These are phyloP conservation scores for Pogonomyrmex californicus DNA, from an alignment of 1,140 invertebrate species.

Conservation along the genomic window DNA sequence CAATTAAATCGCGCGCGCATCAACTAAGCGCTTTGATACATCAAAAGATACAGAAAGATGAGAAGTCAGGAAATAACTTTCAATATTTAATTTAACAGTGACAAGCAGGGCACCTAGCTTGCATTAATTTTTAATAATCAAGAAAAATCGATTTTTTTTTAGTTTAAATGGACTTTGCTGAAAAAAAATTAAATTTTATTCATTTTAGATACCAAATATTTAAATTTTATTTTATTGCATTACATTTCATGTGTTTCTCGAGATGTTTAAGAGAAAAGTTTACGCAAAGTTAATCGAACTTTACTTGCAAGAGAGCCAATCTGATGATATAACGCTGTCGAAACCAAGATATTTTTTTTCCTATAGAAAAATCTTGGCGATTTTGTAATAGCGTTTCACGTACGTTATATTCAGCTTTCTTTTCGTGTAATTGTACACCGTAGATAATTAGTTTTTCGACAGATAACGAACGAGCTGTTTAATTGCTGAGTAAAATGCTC, in stretches of 20 bases:
- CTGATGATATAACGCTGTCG: neutral
- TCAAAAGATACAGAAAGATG: neutral
- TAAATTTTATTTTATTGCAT: neutral
- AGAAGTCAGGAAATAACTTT: neutral
- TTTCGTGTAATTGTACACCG: conserved; percentile 29
- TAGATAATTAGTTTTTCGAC: conserved; percentile 50
- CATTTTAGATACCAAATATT: neutral
- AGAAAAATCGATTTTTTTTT: neutral
- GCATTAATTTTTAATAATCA: neutral
- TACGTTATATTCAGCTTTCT: neutral
- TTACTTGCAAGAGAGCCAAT: neutral
- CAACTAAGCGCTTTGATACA: neutral
- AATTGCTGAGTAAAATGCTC: conserved; percentile 46
- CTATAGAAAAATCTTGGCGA: neutral
- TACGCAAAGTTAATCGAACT: neutral
- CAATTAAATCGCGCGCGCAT: conserved; percentile 17
- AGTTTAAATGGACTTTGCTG: neutral
- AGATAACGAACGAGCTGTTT: conserved; percentile 52
- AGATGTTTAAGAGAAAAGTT: conserved; percentile 10
- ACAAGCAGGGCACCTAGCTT: neutral
- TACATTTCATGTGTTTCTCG: neutral
- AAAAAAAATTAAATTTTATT: neutral
- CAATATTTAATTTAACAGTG: neutral
- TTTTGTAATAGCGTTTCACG: conserved; percentile 16
- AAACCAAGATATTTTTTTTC: neutral